Conservation (phyloP, 2,888 invertebrate genomes). For the Diadegma fenestrale region DNA sequence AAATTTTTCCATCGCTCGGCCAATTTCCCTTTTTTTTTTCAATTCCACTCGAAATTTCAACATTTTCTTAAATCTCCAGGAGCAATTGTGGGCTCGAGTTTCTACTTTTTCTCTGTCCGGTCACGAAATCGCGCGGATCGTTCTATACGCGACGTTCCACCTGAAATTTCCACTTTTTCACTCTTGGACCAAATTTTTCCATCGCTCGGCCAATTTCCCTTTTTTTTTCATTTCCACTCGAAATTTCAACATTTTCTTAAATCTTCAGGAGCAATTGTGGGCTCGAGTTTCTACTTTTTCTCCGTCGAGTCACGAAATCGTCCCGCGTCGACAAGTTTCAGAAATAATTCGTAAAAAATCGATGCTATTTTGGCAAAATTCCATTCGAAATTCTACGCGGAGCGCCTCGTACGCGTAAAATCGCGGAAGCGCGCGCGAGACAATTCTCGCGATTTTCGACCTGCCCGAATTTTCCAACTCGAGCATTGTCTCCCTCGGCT, state of each 20-base stretch:
- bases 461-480: conserved; percentile 5
- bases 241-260: too few relatives aligned
- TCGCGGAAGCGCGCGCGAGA: neutral
- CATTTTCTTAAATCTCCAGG: too few relatives aligned
- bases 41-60: neutral
- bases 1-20: neutral
- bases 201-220: neutral
- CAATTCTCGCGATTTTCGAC: conserved; percentile 3
- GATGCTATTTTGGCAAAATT: neutral
- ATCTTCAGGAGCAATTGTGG: too few relatives aligned
- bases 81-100: neutral
- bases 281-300: neutral
- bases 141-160: neutral
- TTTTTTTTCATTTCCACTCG: neutral
- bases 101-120: too few relatives aligned
- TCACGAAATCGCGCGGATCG: too few relatives aligned
- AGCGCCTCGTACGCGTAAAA: neutral
- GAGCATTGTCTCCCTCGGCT: neutral
- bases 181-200: neutral
- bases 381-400: neutral
- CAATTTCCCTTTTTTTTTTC: neutral
- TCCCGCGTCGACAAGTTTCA: too few relatives aligned
- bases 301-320: too few relatives aligned
- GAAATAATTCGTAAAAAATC: neutral
- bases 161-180: neutral